Percentiles rank a stretch among this genome's conserved stretches.
phyloP scores from a whole-genome alignment of 2,797 vertebrate genomes.

The Carcharodon carcharias region DNA sequence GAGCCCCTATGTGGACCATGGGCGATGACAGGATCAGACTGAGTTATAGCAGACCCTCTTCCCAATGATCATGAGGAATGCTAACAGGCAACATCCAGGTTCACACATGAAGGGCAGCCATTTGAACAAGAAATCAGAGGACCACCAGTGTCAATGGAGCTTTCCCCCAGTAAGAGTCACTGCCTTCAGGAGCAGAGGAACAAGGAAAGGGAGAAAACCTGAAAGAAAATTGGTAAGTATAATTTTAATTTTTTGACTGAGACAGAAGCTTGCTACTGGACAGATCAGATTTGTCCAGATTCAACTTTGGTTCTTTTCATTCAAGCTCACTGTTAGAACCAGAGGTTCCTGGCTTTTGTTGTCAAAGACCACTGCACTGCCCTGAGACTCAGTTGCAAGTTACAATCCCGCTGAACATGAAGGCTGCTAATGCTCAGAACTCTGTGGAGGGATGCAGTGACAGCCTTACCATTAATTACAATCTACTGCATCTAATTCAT shows the following conservation, averaged over 20 bases:
- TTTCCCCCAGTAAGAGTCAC: slow-evolving; percentile 47
- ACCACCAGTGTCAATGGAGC: slow-evolving; percentile 43
- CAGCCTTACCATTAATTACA: slow-evolving; percentile 70
- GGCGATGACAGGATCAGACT: neutral
- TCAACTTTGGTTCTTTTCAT: neutral
- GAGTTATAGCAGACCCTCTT: neutral
- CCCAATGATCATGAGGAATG: neutral
- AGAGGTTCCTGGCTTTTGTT: neutral
- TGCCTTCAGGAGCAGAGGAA: slow-evolving; percentile 45
- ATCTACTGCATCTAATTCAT: slow-evolving; percentile 67
- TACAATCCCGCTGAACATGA: slow-evolving; percentile 50
- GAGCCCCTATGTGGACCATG: neutral
- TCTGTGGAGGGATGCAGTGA: slow-evolving; percentile 61
- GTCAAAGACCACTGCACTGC: neutral
- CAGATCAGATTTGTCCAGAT: neutral
- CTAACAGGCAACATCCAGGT: neutral
- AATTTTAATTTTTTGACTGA: neutral
- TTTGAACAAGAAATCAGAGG: neutral
- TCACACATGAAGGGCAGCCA: neutral
- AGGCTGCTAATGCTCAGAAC: slow-evolving; percentile 51
- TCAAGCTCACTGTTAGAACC: neutral
- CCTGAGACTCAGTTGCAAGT: slow-evolving; percentile 43
- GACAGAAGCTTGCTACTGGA: neutral
- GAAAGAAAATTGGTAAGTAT: slow-evolving; percentile 3
- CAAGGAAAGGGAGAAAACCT: neutral